phyloP scores from a whole-genome alignment of 2,113 vertebrate genomes.

The Microcebus griseorufus region DNA sequence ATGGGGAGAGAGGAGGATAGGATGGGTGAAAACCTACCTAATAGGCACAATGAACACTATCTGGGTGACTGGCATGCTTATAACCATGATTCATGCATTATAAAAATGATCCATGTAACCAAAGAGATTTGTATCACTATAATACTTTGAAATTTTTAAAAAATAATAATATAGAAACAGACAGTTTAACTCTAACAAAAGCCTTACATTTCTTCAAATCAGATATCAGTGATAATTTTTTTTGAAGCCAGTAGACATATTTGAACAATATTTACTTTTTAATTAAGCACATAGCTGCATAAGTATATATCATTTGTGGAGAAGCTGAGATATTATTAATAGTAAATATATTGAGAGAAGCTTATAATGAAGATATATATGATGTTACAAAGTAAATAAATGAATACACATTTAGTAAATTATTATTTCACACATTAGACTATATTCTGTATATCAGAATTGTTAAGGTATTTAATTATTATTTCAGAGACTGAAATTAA shows the following conservation, averaged over 20 bases:
- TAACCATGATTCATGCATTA: too few relatives aligned
- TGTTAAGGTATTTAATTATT: neutral
- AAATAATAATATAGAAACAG: neutral
- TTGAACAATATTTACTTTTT: neutral
- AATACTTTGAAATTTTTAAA: too few relatives aligned
- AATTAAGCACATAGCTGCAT: neutral
- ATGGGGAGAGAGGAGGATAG: too few relatives aligned
- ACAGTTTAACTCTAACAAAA: neutral
- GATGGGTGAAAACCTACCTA: too few relatives aligned
- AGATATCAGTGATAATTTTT: neutral
- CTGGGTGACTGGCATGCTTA: too few relatives aligned
- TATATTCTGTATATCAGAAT: neutral
- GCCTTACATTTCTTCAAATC: neutral
- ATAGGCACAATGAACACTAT: too few relatives aligned
- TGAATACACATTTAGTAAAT: neutral
- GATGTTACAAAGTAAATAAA: neutral
- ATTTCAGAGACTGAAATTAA: neutral
- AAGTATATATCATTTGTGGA: neutral
- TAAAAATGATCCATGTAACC: too few relatives aligned
- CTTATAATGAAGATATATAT: neutral
- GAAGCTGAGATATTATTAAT: neutral
- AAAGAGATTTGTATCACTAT: too few relatives aligned
- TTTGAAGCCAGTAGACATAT: neutral
- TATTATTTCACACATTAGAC: neutral
- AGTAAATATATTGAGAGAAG: neutral